Percentiles rank a stretch among this genome's conserved stretches.
Conservation (phyloP, 2,113 vertebrate species). For the Halichoerus grypus region DNA sequence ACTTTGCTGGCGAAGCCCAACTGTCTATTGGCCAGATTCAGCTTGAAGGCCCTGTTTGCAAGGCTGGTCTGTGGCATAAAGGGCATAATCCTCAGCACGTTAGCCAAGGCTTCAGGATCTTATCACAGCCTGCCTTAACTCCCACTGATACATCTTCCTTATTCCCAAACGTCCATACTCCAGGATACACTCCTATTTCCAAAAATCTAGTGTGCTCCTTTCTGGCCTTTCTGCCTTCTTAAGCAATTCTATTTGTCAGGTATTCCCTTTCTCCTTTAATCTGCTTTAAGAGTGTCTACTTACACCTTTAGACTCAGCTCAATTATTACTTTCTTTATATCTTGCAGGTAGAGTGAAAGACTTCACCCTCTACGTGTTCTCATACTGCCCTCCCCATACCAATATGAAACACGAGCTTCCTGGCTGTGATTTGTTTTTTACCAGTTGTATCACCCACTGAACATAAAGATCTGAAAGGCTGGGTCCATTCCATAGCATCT, state of each 20-base stretch:
- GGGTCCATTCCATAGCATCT: too few species aligned
- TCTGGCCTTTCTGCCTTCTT: background rate
- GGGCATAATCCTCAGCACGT: background rate
- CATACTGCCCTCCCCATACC: background rate
- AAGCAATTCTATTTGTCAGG: background rate
- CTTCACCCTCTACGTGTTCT: background rate
- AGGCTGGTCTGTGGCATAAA: too few species aligned
- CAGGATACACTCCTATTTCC: background rate
- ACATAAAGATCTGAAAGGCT: background rate
- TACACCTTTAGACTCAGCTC: too few species aligned
- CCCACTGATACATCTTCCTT: background rate
- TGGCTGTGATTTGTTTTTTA: background rate
- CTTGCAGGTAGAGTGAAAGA: background rate
- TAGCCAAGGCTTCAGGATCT: background rate
- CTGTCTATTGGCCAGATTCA: background rate
- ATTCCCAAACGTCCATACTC: background rate
- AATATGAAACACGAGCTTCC: background rate
- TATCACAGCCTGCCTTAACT: background rate
- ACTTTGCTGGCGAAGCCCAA: background rate
- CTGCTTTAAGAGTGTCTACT: background rate
- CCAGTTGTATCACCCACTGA: background rate
- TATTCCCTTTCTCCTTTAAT: background rate
- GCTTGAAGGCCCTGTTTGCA: background rate
- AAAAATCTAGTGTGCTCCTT: background rate
- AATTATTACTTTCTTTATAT: background rate